Evolutionary conservation across 1,140 invertebrate genomes (phyloP), one percentile per base, ranked within the genome.

Genomic region (Drosophila lowei): DNA sequence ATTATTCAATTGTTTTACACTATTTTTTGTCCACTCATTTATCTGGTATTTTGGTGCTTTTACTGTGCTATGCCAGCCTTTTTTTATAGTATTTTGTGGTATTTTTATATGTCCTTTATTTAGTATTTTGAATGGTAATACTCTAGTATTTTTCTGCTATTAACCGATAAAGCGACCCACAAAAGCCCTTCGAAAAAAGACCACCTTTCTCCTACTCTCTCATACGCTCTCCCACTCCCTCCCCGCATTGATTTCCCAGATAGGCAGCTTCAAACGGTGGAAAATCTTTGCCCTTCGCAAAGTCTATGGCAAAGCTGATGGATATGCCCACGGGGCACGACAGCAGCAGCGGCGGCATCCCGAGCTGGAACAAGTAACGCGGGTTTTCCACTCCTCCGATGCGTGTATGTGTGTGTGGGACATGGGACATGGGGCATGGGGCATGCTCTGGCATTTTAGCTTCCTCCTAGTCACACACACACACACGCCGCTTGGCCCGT

Each of bases 341-440:
- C 3, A 4, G 15, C 21, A 49, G 23, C 18, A 23, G 23, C 2
- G 23, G 25, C 28, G 8, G 62, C 59, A 38, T 63, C 7, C 21
- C 21, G 38, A 13, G 28, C 30, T 46, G 49, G 55, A 66, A 66
- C 59, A 72, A 75, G 66, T 42, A 64, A 58, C 60, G 64, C 54
- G 64, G 59, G 49, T 70, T 62, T 57, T 56, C 30, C 30, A 34
- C 34, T 38, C 34, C 34, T 38, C 34, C 34, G 11, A 34, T 34
- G 30, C 11, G 34, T 38, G 2, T 42, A 7, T n/a, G 21, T 23
- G n/a, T 8, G 6, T 55, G 1, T 34, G 2, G 7, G 13, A n/a
- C n/a, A n/a, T 38, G 9, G 30, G 30, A 3, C 7, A 30, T 30
- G 30, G 34, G 34, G 34, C 34, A 34, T 34, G 30, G 30, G 30